phyloP scores from a whole-genome alignment of 2,888 invertebrate species.

The Chaetogeoica ovagalla region DNA sequence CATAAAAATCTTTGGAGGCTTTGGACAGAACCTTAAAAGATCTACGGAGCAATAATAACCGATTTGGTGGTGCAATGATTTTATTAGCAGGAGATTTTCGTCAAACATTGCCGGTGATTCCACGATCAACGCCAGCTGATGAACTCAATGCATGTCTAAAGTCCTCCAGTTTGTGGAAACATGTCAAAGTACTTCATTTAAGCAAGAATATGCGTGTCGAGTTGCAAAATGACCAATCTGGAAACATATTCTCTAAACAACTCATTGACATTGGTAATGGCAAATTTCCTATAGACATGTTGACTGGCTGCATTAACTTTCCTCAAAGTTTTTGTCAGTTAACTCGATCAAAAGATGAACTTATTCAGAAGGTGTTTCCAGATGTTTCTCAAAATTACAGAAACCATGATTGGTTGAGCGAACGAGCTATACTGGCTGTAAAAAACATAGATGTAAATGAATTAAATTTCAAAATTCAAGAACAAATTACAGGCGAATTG shows the following conservation, averaged over 20 bases:
- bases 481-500: no score
- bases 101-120: conserved; percentile 57
- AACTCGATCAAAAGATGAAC: conserved; percentile 56
- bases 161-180: conserved; percentile 46
- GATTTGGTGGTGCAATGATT: neutral
- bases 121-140: conserved; percentile 53
- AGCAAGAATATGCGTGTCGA: conserved; percentile 39
- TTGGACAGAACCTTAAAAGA: no score
- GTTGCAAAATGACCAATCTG: conserved; percentile 30
- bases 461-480: no score
- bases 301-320: conserved; percentile 57
- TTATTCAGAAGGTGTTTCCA: conserved; percentile 58
- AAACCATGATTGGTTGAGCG: no score
- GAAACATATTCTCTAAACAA: neutral
- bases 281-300: conserved; percentile 56
- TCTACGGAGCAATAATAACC: no score
- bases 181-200: conserved; percentile 54
- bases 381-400: conserved; percentile 55
- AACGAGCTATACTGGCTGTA: no score
- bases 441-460: no score
- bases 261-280: conserved; percentile 31
- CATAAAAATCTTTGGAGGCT: no score
- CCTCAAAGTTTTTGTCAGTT: conserved; percentile 57
- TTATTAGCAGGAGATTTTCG: conserved; percentile 57
- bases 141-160: conserved; percentile 51